Base-by-base conservation (phyloP, 2,888 invertebrate genomes). In the Erebia ligea region DNA sequence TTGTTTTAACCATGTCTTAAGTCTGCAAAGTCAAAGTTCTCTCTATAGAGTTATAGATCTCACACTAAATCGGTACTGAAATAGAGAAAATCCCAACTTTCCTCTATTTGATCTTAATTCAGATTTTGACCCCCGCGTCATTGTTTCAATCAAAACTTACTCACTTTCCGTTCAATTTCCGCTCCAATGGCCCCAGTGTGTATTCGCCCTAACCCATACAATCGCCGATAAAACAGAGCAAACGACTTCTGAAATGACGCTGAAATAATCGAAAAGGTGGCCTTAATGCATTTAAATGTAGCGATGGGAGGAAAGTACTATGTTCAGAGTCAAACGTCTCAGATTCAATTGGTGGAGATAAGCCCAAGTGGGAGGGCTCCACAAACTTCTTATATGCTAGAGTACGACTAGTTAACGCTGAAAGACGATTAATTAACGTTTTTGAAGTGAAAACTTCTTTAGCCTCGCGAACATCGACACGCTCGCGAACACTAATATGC, bases 211-310 rank as follows among this genome's bases (percentile, higher is more conserved):
- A 59, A 62, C 65, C 65, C 67, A 54, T 62, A 59, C 74, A 72
- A 76, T 77, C 72, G 73, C 57, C 76, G 74, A 79, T 81, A 80
- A 83, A 82, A 79, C 76, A 76, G 76, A 71, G 76, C 74, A 75
- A 78, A 78, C 75, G 78, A 75, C 74, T 76, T 73, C 69, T 72
- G 77, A 79, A 81, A 82, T 84, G 83, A 84, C 81, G 75, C 70
- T 73, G 77, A 79, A 82, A 82, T 84, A 84, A 84, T 82, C 81
- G 82, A 81, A 78, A 79, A 77, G 78, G 78, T 67, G 74, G 76
- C 76, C 79, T 80, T 82, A 83, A 85, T 84, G 84, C 83, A 84
- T 84, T 82, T 83, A 82, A 84, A 84, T 83, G 82, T 80, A 76
- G 73, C 73, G 75, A 65, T 71, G 58, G 73, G 69, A 70, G 72